Base-by-base conservation (phyloP, 2,888 invertebrate genomes). In the Aphodius granarius region DNA sequence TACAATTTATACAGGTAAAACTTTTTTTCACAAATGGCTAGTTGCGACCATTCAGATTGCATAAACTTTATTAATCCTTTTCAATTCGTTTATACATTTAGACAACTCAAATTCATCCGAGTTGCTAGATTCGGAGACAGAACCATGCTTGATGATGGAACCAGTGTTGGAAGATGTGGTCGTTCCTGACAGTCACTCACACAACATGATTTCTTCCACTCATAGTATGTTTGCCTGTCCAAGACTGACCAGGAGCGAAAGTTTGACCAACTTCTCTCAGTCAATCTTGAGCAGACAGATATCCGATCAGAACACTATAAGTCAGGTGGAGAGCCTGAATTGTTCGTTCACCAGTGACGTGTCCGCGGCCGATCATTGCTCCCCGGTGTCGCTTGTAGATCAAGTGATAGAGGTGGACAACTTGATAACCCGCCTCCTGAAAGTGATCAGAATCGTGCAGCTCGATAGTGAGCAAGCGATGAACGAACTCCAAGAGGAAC, bases 101-200 rank as follows among this genome's bases (percentile, higher is more conserved):
- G 93, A 93, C 81, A 91, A 92, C 83, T 89, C 89, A 22, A 77
- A 78, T 72, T 94, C 94, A 17, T 93, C 93, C 4, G 94, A 94
- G 83, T 89, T 95, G 85, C 88, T 95, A 63, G 94, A 95, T 86
- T 94, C 94, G 0, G 95, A 95, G 89, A 94, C 94, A 0, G 94
- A 94, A 83, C 94, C 94, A 0, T 94, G 94, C 81, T 88, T 95
- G 19, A 94, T 94, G 90, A 94, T 94, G 89, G 94, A 94, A 82
- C 94, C 93, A 73, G 94, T 92, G 22, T 82, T 91, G 77, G 92
- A 92, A 85, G 92, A 92, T 83, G 92, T 92, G 17, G 87, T 91
- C 23, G 87, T 91, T 78, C 91, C 90, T 0, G 92, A 92, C 82
- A 91, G 91, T 15, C 91, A 92, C 83, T 90, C 91, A 5, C 91